Evolutionary conservation across 2,888 invertebrate genomes (phyloP).

Genomic region (Blera fallax): DNA sequence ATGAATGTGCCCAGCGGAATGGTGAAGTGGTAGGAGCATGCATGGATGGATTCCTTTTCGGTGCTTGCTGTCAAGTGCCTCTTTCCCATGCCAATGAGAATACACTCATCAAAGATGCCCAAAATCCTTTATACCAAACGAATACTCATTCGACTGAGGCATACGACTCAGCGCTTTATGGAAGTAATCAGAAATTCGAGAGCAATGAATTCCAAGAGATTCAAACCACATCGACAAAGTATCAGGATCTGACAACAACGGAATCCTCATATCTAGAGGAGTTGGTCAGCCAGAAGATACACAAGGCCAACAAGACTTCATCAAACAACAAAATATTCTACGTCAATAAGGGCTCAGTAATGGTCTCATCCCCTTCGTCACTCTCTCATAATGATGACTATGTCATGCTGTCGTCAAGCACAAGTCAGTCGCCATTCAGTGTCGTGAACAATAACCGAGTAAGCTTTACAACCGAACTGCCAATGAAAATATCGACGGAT

Average conservation of each 20-base stretch:
- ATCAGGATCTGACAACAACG: constrained; percentile 42
- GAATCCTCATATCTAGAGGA: constrained; percentile 43
- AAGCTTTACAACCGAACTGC: constrained; percentile 78
- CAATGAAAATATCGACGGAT: constrained; percentile 77
- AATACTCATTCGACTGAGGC: constrained; percentile 23
- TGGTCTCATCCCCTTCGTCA: constrained; percentile 78
- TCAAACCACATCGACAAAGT: constrained; percentile 59
- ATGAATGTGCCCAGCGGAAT: constrained; percentile 90
- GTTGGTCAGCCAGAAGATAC: constrained; percentile 30
- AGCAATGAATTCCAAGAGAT: constrained; percentile 75
- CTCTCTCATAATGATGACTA: constrained; percentile 78
- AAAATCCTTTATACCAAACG: constrained; percentile 76
- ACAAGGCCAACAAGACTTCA: constrained; percentile 37
- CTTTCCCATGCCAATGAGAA: constrained; percentile 81
- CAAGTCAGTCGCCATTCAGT: constrained; percentile 74
- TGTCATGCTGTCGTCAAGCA: constrained; percentile 78
- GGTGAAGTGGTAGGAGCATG: constrained; percentile 94
- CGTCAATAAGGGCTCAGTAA: constrained; percentile 78
- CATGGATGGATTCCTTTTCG: constrained; percentile 91
- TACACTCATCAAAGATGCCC: constrained; percentile 79
- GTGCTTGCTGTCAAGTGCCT: constrained; percentile 92
- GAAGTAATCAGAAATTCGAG: constrained; percentile 74
- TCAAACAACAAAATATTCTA: constrained; percentile 73
- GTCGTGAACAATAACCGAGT: constrained; percentile 68
- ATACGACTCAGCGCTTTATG: constrained; percentile 70